Evolutionary conservation across 2,113 vertebrate genomes (phyloP).

Genomic region (Calyptommatus sinebrachiatus): DNA sequence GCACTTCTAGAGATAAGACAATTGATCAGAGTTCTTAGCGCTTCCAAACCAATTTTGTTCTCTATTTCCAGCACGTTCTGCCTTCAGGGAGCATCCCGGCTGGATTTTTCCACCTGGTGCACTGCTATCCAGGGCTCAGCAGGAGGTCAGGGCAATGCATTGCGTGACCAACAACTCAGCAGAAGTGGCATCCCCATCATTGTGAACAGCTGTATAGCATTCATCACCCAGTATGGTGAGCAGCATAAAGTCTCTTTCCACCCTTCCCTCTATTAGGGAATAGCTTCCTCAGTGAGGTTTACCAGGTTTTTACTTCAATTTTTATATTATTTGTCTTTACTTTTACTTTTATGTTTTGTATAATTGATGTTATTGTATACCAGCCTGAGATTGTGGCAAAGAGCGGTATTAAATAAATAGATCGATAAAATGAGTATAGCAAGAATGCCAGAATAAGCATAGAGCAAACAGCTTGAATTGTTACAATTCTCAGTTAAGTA

Average conservation of each 20-base stretch:
- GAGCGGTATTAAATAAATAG: no score
- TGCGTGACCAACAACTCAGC: conserved; percentile 95
- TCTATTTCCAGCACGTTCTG: conserved; percentile 85
- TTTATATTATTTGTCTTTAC: no score
- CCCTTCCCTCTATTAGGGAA: no score
- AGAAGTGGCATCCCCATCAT: conserved; percentile 93
- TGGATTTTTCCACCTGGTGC: conserved; percentile 86
- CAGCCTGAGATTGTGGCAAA: no score
- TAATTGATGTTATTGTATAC: no score
- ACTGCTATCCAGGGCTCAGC: conserved; percentile 84
- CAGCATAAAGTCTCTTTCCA: not conserved
- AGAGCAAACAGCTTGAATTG: no score
- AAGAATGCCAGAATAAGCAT: no score
- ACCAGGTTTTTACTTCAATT: no score
- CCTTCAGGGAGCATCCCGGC: conserved; percentile 83
- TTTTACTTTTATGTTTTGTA: no score
- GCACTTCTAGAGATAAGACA: rapidly evolving
- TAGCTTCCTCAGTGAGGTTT: no score
- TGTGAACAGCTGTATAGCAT: conserved; percentile 95
- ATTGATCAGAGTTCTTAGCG: rapidly evolving
- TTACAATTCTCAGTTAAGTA: no score
- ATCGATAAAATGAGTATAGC: no score
- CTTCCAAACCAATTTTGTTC: conserved; percentile 45
- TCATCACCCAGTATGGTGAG: conserved; percentile 96
- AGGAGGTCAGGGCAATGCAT: conserved; percentile 82